Percentiles rank a stretch among this genome's conserved stretches.
Evolutionary conservation across 2,113 vertebrate genomes (phyloP).

Genomic region (Lanius ludovicianus): DNA sequence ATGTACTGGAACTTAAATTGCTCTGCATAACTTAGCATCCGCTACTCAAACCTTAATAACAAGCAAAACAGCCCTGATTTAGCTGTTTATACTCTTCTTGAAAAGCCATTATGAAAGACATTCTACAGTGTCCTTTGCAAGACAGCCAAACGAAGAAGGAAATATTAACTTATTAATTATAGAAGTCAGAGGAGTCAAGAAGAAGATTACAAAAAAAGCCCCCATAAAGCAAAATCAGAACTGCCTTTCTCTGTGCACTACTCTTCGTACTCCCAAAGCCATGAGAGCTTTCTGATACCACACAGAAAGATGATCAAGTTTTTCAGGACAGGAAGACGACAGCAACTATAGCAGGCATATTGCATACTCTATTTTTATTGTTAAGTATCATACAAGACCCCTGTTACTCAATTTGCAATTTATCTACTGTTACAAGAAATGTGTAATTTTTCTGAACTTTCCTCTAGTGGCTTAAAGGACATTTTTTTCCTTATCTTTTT

Average conservation of each 20-base stretch:
- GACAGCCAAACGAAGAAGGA: neutral
- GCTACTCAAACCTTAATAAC: neutral
- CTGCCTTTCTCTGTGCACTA: neutral
- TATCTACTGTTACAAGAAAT: neutral
- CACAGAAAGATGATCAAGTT: neutral
- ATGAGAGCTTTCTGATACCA: neutral
- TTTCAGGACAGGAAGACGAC: neutral
- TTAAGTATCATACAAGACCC: neutral
- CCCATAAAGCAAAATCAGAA: neutral
- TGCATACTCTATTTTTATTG: neutral
- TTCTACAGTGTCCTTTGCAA: neutral
- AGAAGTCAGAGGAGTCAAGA: neutral
- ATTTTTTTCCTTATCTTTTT: neutral
- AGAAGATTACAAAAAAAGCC: neutral
- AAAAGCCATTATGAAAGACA: neutral
- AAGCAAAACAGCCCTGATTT: neutral
- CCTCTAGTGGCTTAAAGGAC: neutral
- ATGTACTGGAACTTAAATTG: neutral
- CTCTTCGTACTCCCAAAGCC: neutral
- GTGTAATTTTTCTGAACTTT: neutral
- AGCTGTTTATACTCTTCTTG: conserved; percentile 20
- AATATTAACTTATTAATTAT: neutral
- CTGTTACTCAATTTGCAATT: neutral
- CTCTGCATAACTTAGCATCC: neutral
- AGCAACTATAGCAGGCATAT: neutral